A percentile compares a stretch with the other conserved stretches of the same genome.
Evolutionary conservation across 2,113 vertebrate genomes (phyloP).

Genomic region (Phodopus roborovskii): DNA sequence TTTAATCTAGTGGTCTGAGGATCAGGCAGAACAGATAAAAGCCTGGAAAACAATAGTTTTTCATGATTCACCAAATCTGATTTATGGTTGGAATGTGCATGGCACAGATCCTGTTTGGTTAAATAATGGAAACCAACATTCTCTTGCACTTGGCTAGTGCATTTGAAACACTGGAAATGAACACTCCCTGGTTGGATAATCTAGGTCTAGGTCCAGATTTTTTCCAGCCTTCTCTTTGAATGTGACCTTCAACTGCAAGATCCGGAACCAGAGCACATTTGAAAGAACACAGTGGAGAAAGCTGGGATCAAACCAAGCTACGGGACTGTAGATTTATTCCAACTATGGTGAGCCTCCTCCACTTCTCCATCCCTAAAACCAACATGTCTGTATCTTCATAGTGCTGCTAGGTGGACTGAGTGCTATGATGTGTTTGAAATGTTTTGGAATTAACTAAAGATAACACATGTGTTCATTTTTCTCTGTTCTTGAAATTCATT

Average conservation of each 20-base stretch:
- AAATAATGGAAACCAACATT: constrained; percentile 62
- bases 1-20: constrained; percentile 51
- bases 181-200: not conserved
- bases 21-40: constrained; percentile 63
- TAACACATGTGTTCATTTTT: constrained; percentile 25
- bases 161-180: constrained; percentile 2
- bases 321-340: not conserved
- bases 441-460: constrained; percentile 59
- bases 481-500: constrained; percentile 48
- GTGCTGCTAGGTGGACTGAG: not conserved
- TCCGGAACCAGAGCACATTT: constrained; percentile 22
- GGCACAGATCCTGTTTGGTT: constrained; percentile 52
- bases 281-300: not conserved
- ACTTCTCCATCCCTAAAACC: constrained; percentile 19
- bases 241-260: constrained; percentile 3
- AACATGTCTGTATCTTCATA: not conserved
- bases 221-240: constrained; percentile 2
- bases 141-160: constrained; percentile 31
- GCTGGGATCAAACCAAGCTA: not conserved
- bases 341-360: not conserved
- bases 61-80: constrained; percentile 71
- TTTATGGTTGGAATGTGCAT: constrained; percentile 61
- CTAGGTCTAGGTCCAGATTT: constrained; percentile 15
- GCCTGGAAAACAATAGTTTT: constrained; percentile 42
- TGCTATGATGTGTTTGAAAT: not conserved